These are phyloP conservation scores for Lordiphosa collinella DNA, from an alignment of 1,140 invertebrate genomes.

Conservation along the genomic window DNA sequence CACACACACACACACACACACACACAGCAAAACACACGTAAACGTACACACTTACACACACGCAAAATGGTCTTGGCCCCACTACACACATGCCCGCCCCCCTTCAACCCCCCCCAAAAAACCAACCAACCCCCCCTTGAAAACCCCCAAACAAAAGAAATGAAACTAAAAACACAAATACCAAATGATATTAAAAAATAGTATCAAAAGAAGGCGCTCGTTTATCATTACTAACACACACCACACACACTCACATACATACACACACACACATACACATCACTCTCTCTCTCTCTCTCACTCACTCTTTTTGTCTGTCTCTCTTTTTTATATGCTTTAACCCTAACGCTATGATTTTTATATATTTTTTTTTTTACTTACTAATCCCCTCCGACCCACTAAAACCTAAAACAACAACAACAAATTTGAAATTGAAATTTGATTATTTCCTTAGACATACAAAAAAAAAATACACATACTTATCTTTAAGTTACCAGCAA, in stretches of 20 bases:
- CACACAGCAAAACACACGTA: not conserved
- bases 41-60: not conserved
- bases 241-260: too few species aligned
- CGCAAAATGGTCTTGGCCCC: not conserved
- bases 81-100: not conserved
- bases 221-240: not conserved
- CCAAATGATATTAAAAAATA: not conserved
- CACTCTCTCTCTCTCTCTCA: too few species aligned
- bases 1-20: not conserved
- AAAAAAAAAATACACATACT: slow-evolving; percentile 7
- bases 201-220: not conserved
- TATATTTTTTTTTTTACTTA: too few species aligned
- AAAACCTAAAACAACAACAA: slow-evolving; percentile 1
- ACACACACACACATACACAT: not conserved
- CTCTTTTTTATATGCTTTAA: not conserved
- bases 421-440: slow-evolving; percentile 3
- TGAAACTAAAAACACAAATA: not conserved
- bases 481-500: slow-evolving; percentile 6
- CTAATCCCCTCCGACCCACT: not conserved
- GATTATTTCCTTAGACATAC: not conserved
- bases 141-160: not conserved
- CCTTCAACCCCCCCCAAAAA: too few species aligned
- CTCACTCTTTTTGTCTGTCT: too few species aligned
- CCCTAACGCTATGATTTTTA: too few species aligned
- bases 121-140: not conserved